Evolutionary conservation across 2,113 vertebrate species (phyloP).

Genomic region (Oryzias celebensis): DNA sequence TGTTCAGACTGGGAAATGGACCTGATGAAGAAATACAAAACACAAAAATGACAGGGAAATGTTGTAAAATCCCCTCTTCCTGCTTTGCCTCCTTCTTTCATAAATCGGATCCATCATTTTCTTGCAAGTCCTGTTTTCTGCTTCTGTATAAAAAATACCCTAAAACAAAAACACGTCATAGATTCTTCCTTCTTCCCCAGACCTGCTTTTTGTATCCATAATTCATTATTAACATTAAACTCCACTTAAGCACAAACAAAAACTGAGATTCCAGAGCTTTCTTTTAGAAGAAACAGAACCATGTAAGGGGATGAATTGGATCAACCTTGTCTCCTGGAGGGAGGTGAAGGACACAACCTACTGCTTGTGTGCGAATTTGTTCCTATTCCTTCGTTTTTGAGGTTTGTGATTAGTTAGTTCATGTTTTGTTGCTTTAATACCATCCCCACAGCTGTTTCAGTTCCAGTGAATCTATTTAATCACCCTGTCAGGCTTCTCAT

Average conservation of each 20-base stretch:
- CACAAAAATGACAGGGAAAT: not conserved
- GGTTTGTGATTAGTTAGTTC: no score
- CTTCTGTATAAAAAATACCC: not conserved
- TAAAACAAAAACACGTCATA: conserved; percentile 3
- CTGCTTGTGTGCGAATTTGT: no score
- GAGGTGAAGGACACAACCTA: no score
- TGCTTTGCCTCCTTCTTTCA: no score
- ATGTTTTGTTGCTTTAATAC: no score
- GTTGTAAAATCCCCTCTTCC: no score
- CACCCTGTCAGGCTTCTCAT: no score
- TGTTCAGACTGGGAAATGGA: conserved; percentile 22
- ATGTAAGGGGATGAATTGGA: not conserved
- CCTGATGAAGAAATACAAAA: conserved; percentile 26
- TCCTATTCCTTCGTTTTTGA: no score
- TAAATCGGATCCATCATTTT: not conserved
- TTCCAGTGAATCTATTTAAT: no score
- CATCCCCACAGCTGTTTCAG: no score
- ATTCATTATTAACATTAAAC: not conserved
- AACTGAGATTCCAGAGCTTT: not conserved
- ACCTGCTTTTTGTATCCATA: not conserved
- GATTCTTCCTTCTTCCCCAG: not conserved
- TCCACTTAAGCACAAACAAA: not conserved
- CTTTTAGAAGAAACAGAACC: not conserved
- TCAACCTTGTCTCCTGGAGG: no score
- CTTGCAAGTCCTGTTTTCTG: not conserved